A percentile compares a stretch with the other conserved stretches of the same genome.
Evolutionary conservation across 2,797 vertebrate species (phyloP).

Genomic region (Limosa lapponica): DNA sequence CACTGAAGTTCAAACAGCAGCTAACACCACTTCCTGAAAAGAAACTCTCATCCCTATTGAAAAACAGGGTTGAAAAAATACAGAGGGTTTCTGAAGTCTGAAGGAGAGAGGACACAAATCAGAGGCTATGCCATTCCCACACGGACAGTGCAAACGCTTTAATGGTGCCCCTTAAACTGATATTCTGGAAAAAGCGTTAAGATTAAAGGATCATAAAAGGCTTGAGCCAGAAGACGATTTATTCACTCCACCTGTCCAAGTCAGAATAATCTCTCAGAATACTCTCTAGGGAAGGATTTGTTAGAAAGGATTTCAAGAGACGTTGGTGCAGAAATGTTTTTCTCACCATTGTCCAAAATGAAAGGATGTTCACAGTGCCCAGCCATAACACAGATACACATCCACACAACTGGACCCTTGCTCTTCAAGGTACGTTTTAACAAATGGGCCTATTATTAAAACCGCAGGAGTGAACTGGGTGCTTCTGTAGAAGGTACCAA

Average conservation of each 20-base stretch:
- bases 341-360: not conserved
- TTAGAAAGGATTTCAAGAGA: not conserved
- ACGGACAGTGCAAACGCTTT: not conserved
- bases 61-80: not conserved
- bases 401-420: not conserved
- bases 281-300: not conserved
- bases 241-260: not conserved
- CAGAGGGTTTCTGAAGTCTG: not conserved
- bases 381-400: rapidly evolving
- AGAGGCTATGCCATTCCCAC: not conserved
- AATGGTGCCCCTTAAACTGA: not conserved
- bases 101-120: not conserved
- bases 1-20: not conserved
- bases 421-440: not conserved
- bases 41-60: not conserved
- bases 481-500: not conserved
- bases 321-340: not conserved
- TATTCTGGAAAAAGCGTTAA: not conserved
- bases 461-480: not conserved
- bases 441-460: not conserved
- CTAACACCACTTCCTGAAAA: not conserved
- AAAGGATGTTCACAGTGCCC: not conserved
- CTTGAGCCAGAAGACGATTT: not conserved
- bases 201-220: not conserved
- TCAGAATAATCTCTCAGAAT: not conserved